Percentiles rank a stretch among this genome's conserved stretches.
These are phyloP conservation scores for Geothlypis trichas DNA, from an alignment of 2,113 vertebrate genomes.

Conservation along the genomic window DNA sequence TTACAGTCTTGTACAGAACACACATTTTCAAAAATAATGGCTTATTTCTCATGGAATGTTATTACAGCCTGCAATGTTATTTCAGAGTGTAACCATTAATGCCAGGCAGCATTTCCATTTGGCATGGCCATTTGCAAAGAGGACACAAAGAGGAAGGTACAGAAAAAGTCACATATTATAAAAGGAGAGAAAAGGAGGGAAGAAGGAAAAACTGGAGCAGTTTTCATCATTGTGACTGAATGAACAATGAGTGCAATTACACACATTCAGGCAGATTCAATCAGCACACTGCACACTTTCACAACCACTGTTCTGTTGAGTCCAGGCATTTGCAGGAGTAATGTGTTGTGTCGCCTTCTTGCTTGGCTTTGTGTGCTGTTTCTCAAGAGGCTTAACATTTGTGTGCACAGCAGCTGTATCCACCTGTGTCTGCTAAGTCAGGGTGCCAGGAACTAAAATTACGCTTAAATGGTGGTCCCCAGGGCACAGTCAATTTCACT, in stretches of 20 bases:
- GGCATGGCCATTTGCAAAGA: background rate
- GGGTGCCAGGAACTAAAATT: background rate
- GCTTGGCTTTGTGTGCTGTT: background rate
- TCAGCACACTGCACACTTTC: background rate
- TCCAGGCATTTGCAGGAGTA: background rate
- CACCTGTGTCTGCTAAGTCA: background rate
- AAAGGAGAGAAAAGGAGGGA: background rate
- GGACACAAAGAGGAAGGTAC: background rate
- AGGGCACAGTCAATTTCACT: background rate
- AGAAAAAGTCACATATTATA: background rate
- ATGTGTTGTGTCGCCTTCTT: background rate
- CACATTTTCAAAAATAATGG: conserved; percentile 1
- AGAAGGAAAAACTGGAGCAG: background rate
- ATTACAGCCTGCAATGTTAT: background rate
- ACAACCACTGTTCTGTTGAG: background rate
- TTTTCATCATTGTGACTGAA: background rate
- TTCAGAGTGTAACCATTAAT: background rate
- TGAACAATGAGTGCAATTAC: background rate
- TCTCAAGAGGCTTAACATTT: background rate
- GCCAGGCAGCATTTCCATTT: background rate
- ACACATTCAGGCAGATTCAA: background rate
- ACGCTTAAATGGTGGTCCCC: background rate
- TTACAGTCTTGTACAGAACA: background rate
- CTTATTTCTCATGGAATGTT: background rate
- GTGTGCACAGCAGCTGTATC: background rate